phyloP scores from a whole-genome alignment of 2,888 invertebrate species.

The Ochropleura plecta region DNA sequence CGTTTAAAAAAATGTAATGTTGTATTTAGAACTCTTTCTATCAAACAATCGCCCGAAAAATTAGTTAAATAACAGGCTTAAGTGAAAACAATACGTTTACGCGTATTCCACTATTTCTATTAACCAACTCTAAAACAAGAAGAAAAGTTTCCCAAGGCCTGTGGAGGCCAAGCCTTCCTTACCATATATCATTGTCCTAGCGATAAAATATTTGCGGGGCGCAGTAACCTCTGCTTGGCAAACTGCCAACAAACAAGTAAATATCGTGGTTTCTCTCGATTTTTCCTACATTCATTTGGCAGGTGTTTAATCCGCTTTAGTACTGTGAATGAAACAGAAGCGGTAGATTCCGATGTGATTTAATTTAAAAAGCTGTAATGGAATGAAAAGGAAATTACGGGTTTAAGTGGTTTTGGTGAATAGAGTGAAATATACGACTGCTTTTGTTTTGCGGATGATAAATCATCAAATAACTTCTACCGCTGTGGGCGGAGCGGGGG shows the following conservation, averaged over 20 bases:
- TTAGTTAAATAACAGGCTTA: not conserved
- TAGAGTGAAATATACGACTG: constrained; percentile 12
- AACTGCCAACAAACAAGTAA: constrained; percentile 48
- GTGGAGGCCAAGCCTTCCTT: constrained; percentile 30
- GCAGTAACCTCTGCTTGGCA: constrained; percentile 49
- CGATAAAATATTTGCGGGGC: constrained; percentile 52
- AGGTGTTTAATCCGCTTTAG: constrained; percentile 61
- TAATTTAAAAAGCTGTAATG: constrained; percentile 39
- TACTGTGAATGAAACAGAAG: constrained; percentile 38
- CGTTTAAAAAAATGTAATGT: too few relatives aligned
- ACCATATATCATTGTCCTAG: constrained; percentile 49
- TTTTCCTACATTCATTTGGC: constrained; percentile 51
- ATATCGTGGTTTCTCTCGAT: constrained; percentile 31
- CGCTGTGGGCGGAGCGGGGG: too few relatives aligned
- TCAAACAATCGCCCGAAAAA: not conserved
- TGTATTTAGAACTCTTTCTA: not conserved
- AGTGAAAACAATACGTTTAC: not conserved
- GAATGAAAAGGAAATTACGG: constrained; percentile 34
- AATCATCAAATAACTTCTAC: too few relatives aligned
- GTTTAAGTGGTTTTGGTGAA: constrained; percentile 23
- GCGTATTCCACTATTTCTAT: not conserved
- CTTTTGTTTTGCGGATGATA: too few relatives aligned
- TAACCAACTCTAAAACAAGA: constrained; percentile 23
- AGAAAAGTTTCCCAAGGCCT: constrained; percentile 22
- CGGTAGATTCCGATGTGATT: constrained; percentile 33